Conservation (phyloP, 2,113 vertebrate genomes). For the Xenus cinereus region DNA sequence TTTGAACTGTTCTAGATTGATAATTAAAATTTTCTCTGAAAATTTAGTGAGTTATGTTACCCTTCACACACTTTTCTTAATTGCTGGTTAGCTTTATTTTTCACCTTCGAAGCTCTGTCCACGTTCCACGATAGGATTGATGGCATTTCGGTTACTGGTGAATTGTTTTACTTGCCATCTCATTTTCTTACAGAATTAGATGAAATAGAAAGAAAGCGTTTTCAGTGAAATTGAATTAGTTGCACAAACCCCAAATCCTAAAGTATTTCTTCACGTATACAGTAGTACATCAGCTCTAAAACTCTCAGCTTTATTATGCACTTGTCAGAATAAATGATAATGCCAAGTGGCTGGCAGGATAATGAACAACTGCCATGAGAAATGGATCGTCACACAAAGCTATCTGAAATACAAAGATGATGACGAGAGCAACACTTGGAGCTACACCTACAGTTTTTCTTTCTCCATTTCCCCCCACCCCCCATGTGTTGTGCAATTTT, state of each 20-base stretch:
- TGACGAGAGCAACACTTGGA: background rate
- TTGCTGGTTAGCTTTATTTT: background rate
- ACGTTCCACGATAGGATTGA: background rate
- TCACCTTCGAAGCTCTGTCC: background rate
- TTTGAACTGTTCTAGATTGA: background rate
- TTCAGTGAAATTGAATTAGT: background rate
- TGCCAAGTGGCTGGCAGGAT: constrained; percentile 46
- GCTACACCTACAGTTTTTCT: constrained; percentile 7
- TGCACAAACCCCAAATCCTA: background rate
- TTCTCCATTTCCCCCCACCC: background rate
- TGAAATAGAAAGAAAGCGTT: background rate
- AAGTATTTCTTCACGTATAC: background rate
- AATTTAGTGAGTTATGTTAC: background rate
- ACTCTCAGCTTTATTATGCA: constrained; percentile 16
- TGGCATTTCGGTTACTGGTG: background rate
- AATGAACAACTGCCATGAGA: constrained; percentile 58
- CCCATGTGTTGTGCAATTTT: background rate
- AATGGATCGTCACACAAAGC: constrained; percentile 46
- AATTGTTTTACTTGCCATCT: background rate
- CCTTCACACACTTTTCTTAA: background rate
- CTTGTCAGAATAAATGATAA: constrained; percentile 64
- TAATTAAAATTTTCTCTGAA: background rate
- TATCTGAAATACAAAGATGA: constrained; percentile 13
- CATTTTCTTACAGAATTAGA: background rate
- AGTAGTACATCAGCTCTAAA: constrained; percentile 40